Base-by-base conservation (phyloP, 2,797 vertebrate species). In the Tokudaia tokunoshimensis region DNA sequence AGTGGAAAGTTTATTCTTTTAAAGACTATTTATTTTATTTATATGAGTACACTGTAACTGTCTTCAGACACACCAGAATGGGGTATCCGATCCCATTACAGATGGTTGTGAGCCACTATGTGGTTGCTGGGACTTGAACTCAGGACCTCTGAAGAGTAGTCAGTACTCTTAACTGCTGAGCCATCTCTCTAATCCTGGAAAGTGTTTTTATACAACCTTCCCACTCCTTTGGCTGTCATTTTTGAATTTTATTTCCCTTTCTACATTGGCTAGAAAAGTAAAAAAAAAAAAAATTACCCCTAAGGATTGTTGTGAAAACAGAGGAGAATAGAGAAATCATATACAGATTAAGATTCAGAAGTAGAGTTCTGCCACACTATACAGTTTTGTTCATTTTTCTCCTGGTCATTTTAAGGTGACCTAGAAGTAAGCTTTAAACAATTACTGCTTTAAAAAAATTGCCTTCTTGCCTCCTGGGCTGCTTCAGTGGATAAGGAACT, bases 361-460 rank as follows among this genome's bases (percentile, higher is more conserved):
- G 52, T 52, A 37, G 34, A 92, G 79, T 94, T 61, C 44, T 72
- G 50, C 3, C 2, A 79, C 4, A 22, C 5, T 50, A 81, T 0
- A 88, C 20, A 81, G 63, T 88, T 94, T 72, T 65, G 11, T 94
- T 70, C 92, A 41, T 88, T 92, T 93, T 92, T 95, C 75, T 93
- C 37, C 14, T 65, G 31, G 67, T 86, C 67, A 79, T 85, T 94
- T 88, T 91, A 94, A 95, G 72, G 41, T 91, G 82, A 95, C 44
- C 31, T 95, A 84, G 76, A 96, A 78, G 81, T 70, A 94, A 95
- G 14, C 15, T 13, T 72, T n/a, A 87, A 95, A 55, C 6, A 88
- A 88, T 63, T 94, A 29, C 75, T 92, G 78, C 70, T 78, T 93
- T 96, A 95, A 95, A 96, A 61, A 95, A 95, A 96, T 84, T 57